Percentiles rank a stretch among this genome's conserved stretches.
Evolutionary conservation across 2,888 invertebrate genomes (phyloP).

Genomic region (Lamproptera curius): DNA sequence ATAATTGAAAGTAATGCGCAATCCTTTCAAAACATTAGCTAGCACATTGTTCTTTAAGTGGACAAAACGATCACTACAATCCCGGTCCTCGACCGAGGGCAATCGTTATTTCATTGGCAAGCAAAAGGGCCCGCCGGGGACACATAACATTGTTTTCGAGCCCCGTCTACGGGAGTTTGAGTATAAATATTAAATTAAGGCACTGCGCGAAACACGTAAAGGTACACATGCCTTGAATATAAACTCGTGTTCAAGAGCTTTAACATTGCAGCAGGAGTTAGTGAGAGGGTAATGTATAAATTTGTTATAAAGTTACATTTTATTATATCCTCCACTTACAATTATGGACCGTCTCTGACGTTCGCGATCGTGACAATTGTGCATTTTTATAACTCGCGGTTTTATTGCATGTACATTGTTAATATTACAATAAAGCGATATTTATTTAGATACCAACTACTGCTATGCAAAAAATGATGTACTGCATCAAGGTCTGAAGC

Average conservation of each 20-base stretch:
- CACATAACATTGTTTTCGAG: constrained; percentile 46
- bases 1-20: too few species aligned
- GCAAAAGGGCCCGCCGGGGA: constrained; percentile 50
- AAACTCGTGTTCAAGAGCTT: constrained; percentile 12
- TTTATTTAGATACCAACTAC: too few species aligned
- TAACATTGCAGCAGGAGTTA: constrained; percentile 5
- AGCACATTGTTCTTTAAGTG: too few species aligned
- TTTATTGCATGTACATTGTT: too few species aligned
- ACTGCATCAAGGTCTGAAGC: neutral
- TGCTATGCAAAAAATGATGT: neutral
- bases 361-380: too few species aligned
- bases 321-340: neutral
- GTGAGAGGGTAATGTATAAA: neutral
- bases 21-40: too few species aligned
- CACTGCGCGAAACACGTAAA: constrained; percentile 37
- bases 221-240: constrained; percentile 17
- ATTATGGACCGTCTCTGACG: too few species aligned
- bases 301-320: neutral
- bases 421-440: too few species aligned
- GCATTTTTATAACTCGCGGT: too few species aligned
- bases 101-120: constrained; percentile 62
- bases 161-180: constrained; percentile 38
- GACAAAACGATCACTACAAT: constrained; percentile 27
- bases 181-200: constrained; percentile 40
- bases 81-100: constrained; percentile 30